Percentiles rank a stretch among this genome's conserved stretches.
phyloP scores from a whole-genome alignment of 2,888 invertebrate species.

The Timema cristinae region DNA sequence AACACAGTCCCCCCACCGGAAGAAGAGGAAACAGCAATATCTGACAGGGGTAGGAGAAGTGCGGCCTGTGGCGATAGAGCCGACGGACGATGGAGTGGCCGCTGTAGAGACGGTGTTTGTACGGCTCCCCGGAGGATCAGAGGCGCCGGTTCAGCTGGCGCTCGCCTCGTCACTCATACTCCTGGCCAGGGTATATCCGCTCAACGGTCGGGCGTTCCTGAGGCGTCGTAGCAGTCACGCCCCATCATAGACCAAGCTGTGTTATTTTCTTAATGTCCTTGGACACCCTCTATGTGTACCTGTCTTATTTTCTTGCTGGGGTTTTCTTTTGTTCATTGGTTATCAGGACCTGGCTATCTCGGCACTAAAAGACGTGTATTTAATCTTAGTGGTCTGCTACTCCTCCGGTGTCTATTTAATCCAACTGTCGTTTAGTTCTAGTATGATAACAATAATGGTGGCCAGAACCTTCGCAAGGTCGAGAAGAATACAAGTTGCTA shows the following conservation, averaged over 20 bases:
- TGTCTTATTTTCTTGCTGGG: neutral
- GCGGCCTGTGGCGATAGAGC: conserved; percentile 85
- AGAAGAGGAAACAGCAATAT: conserved; percentile 27
- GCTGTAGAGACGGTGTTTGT: conserved; percentile 91
- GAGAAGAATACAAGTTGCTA: no score
- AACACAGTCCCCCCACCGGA: conserved; percentile 36
- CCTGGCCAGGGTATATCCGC: conserved; percentile 58
- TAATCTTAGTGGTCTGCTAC: no score
- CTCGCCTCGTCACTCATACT: conserved; percentile 77
- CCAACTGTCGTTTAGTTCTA: no score
- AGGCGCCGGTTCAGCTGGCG: conserved; percentile 73
- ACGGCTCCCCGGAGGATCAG: conserved; percentile 78
- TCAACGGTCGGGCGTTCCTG: conserved; percentile 55
- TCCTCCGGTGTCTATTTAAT: no score
- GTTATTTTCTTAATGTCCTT: no score
- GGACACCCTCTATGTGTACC: neutral
- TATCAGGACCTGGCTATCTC: neutral
- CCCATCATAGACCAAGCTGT: conserved; percentile 20
- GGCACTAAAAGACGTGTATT: no score
- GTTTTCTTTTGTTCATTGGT: neutral
- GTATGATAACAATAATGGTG: no score
- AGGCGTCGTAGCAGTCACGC: conserved; percentile 55
- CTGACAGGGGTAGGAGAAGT: conserved; percentile 50
- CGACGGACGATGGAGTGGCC: conserved; percentile 81
- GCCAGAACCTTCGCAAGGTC: no score